Evolutionary conservation across 2,797 vertebrate species (phyloP).

Genomic region (Scyliorhinus canicula): DNA sequence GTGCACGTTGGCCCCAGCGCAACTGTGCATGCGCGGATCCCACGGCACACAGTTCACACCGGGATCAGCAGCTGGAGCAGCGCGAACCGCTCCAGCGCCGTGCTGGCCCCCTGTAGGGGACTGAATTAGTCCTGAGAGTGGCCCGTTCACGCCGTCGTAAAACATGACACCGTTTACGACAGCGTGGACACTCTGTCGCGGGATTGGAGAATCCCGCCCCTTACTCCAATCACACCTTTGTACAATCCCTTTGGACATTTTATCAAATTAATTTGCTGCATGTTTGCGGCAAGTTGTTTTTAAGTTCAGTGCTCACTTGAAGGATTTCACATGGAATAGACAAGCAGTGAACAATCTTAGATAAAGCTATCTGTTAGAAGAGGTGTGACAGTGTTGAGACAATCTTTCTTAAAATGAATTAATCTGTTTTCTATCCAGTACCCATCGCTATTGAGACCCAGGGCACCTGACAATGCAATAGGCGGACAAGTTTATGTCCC

Average conservation of each 20-base stretch:
- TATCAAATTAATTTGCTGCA: background rate
- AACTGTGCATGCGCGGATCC: too few species aligned
- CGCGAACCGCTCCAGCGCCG: too few species aligned
- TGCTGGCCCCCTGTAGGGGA: too few species aligned
- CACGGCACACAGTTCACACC: too few species aligned
- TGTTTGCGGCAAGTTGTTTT: background rate
- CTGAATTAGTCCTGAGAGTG: too few species aligned
- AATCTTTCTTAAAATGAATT: background rate
- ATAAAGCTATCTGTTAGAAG: background rate
- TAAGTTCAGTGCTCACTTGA: background rate
- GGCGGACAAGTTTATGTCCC: background rate
- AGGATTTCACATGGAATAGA: background rate
- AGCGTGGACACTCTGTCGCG: too few species aligned
- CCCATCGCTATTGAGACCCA: background rate
- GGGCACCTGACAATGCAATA: background rate
- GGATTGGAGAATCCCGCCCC: too few species aligned
- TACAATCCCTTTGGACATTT: background rate
- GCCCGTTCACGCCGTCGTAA: too few species aligned
- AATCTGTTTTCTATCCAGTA: background rate
- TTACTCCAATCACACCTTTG: background rate
- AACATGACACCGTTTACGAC: too few species aligned
- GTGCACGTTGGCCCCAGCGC: too few species aligned
- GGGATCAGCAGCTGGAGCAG: too few species aligned
- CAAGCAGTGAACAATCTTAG: background rate
- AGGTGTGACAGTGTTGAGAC: too few species aligned